Conservation (phyloP, 2,113 vertebrate species). For the Promerops cafer region DNA sequence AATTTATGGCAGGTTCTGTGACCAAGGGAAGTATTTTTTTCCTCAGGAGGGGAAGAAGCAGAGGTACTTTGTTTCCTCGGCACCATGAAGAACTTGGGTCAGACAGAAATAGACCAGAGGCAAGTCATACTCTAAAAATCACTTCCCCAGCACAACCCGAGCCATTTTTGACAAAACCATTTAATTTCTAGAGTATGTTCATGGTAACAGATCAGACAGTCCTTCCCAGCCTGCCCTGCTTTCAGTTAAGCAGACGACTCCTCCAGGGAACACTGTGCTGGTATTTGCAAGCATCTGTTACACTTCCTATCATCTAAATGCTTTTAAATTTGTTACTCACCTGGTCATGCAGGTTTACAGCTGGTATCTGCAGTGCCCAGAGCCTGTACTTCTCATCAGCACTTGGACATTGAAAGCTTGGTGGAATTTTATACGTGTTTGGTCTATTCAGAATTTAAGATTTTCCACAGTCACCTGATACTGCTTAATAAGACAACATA, state of each 20-base stretch:
- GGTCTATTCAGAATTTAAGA: conserved; percentile 69
- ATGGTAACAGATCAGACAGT: not conserved
- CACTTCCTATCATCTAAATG: not conserved
- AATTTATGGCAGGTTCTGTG: not conserved
- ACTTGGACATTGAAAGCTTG: conserved; percentile 52
- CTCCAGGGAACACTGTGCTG: not conserved
- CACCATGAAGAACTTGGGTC: not conserved
- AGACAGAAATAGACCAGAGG: not conserved
- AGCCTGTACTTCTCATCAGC: conserved; percentile 74
- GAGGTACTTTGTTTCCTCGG: not conserved
- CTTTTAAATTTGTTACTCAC: conserved; percentile 41
- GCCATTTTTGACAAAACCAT: not conserved
- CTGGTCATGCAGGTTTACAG: conserved; percentile 64
- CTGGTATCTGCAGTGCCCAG: conserved; percentile 70
- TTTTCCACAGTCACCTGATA: conserved; percentile 81
- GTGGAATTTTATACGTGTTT: conserved; percentile 74
- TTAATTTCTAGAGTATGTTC: not conserved
- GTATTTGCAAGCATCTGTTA: not conserved
- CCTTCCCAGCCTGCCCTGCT: not conserved
- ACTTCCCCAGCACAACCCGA: not conserved
- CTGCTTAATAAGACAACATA: conserved; percentile 9
- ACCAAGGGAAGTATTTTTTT: not conserved
- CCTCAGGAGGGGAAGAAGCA: not conserved
- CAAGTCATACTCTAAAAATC: not conserved
- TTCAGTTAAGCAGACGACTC: not conserved